phyloP scores from a whole-genome alignment of 1,140 invertebrate genomes.

The Eueides isabella region DNA sequence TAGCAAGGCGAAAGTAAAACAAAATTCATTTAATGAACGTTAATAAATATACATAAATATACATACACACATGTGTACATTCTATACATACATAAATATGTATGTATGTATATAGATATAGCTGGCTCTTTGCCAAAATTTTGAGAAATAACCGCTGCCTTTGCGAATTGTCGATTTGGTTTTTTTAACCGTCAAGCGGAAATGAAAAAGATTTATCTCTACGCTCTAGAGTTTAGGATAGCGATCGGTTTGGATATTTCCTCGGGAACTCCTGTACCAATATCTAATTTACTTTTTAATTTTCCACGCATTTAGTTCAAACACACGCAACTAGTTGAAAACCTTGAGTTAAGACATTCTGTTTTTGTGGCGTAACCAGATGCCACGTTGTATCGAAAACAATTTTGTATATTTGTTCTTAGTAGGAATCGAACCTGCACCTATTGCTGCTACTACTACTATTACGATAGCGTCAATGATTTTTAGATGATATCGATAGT shows the following conservation, averaged over 20 bases:
- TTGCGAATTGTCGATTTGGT: slow-evolving; percentile 35
- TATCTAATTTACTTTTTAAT: not conserved
- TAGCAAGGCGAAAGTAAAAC: too few relatives aligned
- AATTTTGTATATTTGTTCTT: too few relatives aligned
- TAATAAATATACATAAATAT: too few relatives aligned
- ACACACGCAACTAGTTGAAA: too few relatives aligned
- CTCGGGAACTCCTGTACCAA: not conserved
- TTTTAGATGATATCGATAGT: not conserved
- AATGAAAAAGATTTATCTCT: slow-evolving; percentile 48
- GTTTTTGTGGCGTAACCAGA: not conserved
- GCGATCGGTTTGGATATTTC: slow-evolving; percentile 12
- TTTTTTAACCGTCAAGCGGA: slow-evolving; percentile 40
- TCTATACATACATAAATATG: not conserved
- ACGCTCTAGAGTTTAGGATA: slow-evolving; percentile 20
- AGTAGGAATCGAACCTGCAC: too few relatives aligned
- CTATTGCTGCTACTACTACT: too few relatives aligned
- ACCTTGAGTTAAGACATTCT: too few relatives aligned
- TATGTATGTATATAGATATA: not conserved
- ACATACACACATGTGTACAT: not conserved
- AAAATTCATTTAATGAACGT: too few relatives aligned
- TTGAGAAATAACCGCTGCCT: slow-evolving; percentile 43
- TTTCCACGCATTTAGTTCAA: not conserved
- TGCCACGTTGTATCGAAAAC: too few relatives aligned
- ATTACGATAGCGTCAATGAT: too few relatives aligned
- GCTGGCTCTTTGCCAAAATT: slow-evolving; percentile 30